A percentile compares a stretch with the other conserved stretches of the same genome.
Conservation (phyloP, 2,113 vertebrate genomes). For the Eublepharis macularius region DNA sequence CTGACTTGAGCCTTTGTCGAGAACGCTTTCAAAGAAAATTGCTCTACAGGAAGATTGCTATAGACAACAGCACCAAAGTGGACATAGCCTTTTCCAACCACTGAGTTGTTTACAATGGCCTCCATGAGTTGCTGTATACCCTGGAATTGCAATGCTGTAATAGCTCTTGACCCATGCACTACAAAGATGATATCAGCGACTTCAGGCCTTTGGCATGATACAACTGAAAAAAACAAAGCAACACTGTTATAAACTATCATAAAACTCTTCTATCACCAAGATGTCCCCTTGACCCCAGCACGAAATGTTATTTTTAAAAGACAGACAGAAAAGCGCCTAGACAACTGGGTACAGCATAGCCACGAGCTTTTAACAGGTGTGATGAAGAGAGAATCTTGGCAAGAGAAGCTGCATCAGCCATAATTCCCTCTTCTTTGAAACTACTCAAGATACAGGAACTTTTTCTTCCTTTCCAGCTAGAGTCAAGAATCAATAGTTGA, state of each 20-base stretch:
- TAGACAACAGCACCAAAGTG: slow-evolving; percentile 77
- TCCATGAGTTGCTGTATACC: slow-evolving; percentile 76
- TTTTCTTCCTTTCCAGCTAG: not conserved
- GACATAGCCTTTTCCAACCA: slow-evolving; percentile 68
- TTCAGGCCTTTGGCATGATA: slow-evolving; percentile 76
- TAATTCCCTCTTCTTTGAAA: not conserved
- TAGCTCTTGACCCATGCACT: slow-evolving; percentile 75
- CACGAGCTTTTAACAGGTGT: not conserved
- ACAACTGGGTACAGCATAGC: not conserved
- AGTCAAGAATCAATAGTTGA: not conserved
- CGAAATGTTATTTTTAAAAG: not conserved
- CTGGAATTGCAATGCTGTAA: slow-evolving; percentile 57
- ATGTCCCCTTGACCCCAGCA: not conserved
- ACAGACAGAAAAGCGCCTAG: not conserved
- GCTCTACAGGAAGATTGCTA: slow-evolving; percentile 33
- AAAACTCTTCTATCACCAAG: not conserved
- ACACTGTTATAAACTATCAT: not conserved
- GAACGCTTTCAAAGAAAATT: slow-evolving; percentile 69
- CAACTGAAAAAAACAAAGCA: not conserved
- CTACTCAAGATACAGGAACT: not conserved
- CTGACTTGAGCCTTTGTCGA: slow-evolving; percentile 58
- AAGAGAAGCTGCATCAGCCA: not conserved
- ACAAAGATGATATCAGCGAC: slow-evolving; percentile 83
- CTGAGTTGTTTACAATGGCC: slow-evolving; percentile 75
- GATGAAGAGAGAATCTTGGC: not conserved